phyloP scores from a whole-genome alignment of 1,140 invertebrate genomes.

The Megalopta genalis region DNA sequence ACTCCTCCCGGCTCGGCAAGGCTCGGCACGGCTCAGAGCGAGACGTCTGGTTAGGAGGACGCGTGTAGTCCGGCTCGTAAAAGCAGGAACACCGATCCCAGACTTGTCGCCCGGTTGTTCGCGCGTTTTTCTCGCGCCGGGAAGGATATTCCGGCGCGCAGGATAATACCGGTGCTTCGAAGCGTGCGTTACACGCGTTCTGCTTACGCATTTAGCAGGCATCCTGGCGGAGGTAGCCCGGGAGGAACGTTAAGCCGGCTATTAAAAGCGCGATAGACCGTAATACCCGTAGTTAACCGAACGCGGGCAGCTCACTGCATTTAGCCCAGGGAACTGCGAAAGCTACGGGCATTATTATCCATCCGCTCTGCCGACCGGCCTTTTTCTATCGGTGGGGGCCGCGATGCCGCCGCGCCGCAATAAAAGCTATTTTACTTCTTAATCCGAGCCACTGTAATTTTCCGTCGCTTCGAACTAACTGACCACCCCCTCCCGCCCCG shows the following conservation, averaged over 20 bases:
- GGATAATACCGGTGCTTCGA: constrained; percentile 9
- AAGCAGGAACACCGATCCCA: neutral
- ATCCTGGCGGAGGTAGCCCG: constrained; percentile 31
- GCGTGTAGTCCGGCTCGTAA: neutral
- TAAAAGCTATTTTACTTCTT: constrained; percentile 65
- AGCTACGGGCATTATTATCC: constrained; percentile 65
- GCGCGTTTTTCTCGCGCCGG: constrained; percentile 10
- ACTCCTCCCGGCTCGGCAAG: too few relatives aligned
- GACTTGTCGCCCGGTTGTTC: constrained; percentile 17
- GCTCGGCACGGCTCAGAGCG: too few relatives aligned
- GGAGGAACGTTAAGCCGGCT: constrained; percentile 60
- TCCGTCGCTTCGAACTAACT: constrained; percentile 21
- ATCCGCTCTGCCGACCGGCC: constrained; percentile 43
- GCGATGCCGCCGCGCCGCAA: constrained; percentile 45
- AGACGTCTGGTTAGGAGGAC: neutral
- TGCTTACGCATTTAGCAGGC: constrained; percentile 29
- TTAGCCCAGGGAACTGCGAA: constrained; percentile 56
- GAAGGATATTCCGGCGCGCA: neutral
- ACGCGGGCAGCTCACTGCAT: constrained; percentile 49
- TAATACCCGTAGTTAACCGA: constrained; percentile 64
- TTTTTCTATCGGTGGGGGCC: constrained; percentile 51
- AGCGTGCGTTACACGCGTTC: constrained; percentile 35
- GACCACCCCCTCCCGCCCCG: neutral
- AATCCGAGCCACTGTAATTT: constrained; percentile 59
- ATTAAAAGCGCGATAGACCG: constrained; percentile 65